Evolutionary conservation across 2,797 vertebrate species (phyloP).

Genomic region (Heteromormyrus szaboi): DNA sequence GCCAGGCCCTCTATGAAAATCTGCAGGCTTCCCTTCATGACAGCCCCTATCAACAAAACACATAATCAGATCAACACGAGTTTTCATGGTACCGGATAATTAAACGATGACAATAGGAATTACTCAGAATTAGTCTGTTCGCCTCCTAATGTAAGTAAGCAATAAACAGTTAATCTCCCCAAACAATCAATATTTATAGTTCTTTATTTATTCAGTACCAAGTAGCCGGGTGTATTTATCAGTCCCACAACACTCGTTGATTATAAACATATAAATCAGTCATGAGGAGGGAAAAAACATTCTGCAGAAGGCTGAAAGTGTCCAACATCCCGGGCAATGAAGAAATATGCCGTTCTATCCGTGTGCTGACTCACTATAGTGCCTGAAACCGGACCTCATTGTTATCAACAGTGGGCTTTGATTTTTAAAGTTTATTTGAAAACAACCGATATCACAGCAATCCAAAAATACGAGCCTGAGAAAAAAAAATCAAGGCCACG

Average conservation of each 20-base stretch:
- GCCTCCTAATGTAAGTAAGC: neutral
- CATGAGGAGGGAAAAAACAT: neutral
- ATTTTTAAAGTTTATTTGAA: neutral
- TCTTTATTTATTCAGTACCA: neutral
- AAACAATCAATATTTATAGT: neutral
- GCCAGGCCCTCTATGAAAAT: conserved; percentile 44
- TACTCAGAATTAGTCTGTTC: neutral
- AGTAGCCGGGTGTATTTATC: neutral
- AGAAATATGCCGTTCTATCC: neutral
- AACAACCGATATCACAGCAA: neutral
- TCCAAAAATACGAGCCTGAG: neutral
- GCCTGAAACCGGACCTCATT: neutral
- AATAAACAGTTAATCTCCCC: neutral
- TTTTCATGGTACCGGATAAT: neutral
- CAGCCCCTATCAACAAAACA: conserved; percentile 40
- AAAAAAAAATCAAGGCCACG: neutral
- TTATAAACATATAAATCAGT: neutral
- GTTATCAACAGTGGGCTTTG: neutral
- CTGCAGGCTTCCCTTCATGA: conserved; percentile 42
- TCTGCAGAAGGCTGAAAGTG: neutral
- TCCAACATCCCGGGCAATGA: neutral
- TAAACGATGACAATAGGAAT: neutral
- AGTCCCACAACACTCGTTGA: neutral
- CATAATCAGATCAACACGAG: neutral
- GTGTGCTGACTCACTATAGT: neutral